phyloP scores from a whole-genome alignment of 2,888 invertebrate genomes.

The Sinodicranocentrus sp. region DNA sequence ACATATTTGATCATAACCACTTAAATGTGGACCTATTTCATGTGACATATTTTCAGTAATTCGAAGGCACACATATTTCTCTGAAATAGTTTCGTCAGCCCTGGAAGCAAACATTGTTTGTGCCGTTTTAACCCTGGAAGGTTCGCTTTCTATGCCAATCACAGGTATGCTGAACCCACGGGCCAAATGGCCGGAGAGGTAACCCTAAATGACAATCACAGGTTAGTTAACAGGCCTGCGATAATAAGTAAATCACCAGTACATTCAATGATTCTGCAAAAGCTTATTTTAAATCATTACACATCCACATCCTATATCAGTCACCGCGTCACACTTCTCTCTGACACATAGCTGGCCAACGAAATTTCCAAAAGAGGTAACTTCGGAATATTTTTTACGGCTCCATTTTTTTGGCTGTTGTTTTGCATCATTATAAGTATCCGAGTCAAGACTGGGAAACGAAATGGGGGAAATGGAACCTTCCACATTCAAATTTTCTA shows the following conservation, averaged over 20 bases:
- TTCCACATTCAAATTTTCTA: too few relatives aligned
- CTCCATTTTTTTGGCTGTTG: slow-evolving; percentile 66
- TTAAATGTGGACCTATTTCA: slow-evolving; percentile 37
- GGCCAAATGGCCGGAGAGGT: slow-evolving; percentile 60
- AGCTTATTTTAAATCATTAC: too few relatives aligned
- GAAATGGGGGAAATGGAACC: too few relatives aligned
- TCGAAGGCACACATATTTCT: slow-evolving; percentile 41
- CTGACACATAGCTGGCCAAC: slow-evolving; percentile 47
- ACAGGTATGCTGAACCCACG: slow-evolving; percentile 52
- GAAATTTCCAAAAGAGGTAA: slow-evolving; percentile 58
- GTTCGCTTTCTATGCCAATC: slow-evolving; percentile 63
- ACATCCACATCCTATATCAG: slow-evolving; percentile 71
- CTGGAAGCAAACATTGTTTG: neutral
- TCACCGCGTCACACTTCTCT: slow-evolving; percentile 51
- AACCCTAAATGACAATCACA: slow-evolving; percentile 60
- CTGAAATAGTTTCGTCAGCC: neutral
- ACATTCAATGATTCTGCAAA: too few relatives aligned
- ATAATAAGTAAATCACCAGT: too few relatives aligned
- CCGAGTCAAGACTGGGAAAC: too few relatives aligned
- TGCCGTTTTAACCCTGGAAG: slow-evolving; percentile 35
- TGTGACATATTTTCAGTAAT: slow-evolving; percentile 55
- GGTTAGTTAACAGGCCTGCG: too few relatives aligned
- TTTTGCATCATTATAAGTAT: neutral
- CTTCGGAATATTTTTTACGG: slow-evolving; percentile 68
- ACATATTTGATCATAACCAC: slow-evolving; percentile 77